These are phyloP conservation scores for Pteronotus mesoamericanus DNA, from an alignment of 2,797 vertebrate species.

Conservation along the genomic window DNA sequence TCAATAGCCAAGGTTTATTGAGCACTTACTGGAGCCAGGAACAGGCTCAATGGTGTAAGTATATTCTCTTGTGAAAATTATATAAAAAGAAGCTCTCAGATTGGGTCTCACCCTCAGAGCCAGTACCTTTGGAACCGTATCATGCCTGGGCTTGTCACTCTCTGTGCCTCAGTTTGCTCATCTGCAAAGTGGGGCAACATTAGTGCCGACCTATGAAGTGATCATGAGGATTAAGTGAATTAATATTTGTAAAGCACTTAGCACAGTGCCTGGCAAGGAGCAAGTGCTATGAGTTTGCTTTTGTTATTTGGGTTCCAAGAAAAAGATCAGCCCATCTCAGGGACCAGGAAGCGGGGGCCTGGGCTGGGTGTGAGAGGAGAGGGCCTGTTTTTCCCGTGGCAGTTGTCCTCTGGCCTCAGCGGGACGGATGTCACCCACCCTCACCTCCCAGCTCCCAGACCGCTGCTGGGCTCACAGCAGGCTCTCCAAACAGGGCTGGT, in stretches of 20 bases:
- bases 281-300: background rate
- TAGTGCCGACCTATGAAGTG: background rate
- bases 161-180: background rate
- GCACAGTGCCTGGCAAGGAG: background rate
- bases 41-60: background rate
- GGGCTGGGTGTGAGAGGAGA: background rate
- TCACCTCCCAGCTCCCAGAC: background rate
- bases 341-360: background rate
- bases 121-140: background rate
- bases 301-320: background rate
- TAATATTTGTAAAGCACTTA: background rate
- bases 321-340: background rate
- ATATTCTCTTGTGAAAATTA: background rate
- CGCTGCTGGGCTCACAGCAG: background rate
- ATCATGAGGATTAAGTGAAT: background rate
- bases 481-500: background rate
- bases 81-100: background rate
- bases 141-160: background rate
- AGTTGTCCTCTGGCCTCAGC: background rate
- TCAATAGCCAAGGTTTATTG: background rate
- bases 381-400: background rate
- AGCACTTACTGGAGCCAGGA: background rate
- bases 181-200: background rate
- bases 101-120: background rate
- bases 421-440: fast-evolving